Evolutionary conservation across 2,797 vertebrate genomes (phyloP).

Genomic region (Furcifer pardalis): DNA sequence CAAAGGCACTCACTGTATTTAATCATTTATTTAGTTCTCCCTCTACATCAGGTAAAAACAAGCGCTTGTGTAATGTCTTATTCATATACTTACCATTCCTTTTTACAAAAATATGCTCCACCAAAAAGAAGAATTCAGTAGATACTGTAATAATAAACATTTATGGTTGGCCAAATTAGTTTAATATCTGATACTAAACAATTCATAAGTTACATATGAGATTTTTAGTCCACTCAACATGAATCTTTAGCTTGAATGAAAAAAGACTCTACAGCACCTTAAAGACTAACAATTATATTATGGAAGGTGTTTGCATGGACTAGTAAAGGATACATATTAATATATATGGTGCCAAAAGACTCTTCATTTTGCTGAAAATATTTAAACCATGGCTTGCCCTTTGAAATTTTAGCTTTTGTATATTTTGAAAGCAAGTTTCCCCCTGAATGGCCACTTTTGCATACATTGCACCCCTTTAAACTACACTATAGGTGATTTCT

Average conservation of each 20-base stretch:
- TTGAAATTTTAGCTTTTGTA: neutral
- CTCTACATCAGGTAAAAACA: neutral
- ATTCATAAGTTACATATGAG: too few relatives aligned
- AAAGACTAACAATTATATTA: neutral
- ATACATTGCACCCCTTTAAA: neutral
- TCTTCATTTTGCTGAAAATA: neutral
- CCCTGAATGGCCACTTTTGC: neutral
- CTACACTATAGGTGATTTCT: too few relatives aligned
- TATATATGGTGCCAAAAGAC: neutral
- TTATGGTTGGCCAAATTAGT: conserved; percentile 13
- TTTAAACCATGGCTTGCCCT: neutral
- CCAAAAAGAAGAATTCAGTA: neutral
- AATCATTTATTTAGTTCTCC: neutral
- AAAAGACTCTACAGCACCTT: neutral
- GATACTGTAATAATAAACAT: neutral
- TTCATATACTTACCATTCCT: fast-evolving
- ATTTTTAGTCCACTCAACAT: too few relatives aligned
- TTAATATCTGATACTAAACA: neutral
- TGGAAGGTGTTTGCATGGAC: neutral
- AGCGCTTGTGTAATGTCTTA: conserved; percentile 1
- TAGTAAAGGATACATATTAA: neutral
- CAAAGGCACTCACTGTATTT: conserved; percentile 20
- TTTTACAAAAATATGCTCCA: conserved; percentile 21
- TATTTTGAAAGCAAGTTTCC: neutral
- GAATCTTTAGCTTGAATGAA: neutral